These are phyloP conservation scores for Zeuzera pyrina DNA, from an alignment of 2,888 invertebrate genomes.

Conservation along the genomic window DNA sequence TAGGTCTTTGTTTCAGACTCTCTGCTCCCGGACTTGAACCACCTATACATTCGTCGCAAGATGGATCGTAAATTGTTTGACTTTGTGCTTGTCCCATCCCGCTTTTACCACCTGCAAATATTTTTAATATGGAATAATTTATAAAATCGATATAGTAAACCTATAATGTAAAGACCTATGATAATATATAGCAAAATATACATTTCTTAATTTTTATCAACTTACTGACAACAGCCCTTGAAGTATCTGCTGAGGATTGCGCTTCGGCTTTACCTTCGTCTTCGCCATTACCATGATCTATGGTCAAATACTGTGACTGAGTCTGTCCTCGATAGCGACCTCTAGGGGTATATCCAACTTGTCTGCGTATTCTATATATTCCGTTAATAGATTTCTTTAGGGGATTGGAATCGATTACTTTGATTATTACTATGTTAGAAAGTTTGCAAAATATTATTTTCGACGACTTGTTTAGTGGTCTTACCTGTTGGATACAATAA, in stretches of 20 bases:
- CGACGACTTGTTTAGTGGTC: conserved; percentile 16
- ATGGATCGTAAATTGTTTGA: conserved; percentile 80
- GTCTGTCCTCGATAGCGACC: conserved; percentile 82
- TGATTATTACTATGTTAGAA: neutral
- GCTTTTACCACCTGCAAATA: conserved; percentile 81
- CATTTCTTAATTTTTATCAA: conserved; percentile 28
- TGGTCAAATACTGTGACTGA: conserved; percentile 85
- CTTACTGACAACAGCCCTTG: conserved; percentile 82
- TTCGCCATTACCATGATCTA: conserved; percentile 66
- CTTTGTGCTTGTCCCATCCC: conserved; percentile 94
- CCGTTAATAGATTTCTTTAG: conserved; percentile 9
- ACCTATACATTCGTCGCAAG: conserved; percentile 78
- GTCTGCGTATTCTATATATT: conserved; percentile 31
- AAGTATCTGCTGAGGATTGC: conserved; percentile 80
- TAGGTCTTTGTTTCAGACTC: conserved; percentile 26
- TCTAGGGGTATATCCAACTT: conserved; percentile 28
- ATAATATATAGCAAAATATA: too few species aligned
- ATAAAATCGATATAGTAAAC: too few species aligned
- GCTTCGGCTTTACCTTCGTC: conserved; percentile 86
- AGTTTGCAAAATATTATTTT: conserved; percentile 28
- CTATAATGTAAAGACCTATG: too few species aligned
- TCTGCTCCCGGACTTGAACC: conserved; percentile 29
- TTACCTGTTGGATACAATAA: conserved; percentile 28
- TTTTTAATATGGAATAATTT: too few species aligned
- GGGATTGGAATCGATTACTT: neutral